Conservation (phyloP, 1,140 invertebrate genomes). For the Colletes latitarsis region DNA sequence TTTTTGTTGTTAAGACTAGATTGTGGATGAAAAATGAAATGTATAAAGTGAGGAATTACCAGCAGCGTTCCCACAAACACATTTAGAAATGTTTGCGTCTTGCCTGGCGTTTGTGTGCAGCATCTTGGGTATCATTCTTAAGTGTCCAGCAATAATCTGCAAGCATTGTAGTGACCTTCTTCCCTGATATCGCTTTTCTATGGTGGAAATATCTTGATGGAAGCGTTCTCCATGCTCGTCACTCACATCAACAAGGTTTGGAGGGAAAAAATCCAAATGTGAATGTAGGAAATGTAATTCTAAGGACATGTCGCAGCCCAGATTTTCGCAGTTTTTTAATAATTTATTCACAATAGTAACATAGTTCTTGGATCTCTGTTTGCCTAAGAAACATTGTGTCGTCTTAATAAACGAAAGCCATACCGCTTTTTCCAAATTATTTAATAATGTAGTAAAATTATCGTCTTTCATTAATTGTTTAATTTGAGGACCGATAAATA, state of each 20-base stretch:
- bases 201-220: not conserved
- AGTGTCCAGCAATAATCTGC: constrained; percentile 14
- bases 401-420: constrained; percentile 2
- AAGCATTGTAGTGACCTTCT: not conserved
- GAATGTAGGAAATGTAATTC: constrained; percentile 66
- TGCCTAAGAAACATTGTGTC: not conserved
- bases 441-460: not conserved
- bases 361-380: constrained; percentile 7
- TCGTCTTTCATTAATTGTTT: not conserved
- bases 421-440: not conserved
- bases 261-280: constrained; percentile 63
- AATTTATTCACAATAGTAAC: not conserved
- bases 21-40: too few relatives aligned
- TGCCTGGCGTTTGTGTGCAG: not conserved
- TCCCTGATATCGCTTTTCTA: not conserved
- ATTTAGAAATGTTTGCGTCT: too few relatives aligned
- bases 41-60: too few relatives aligned
- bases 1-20: too few relatives aligned
- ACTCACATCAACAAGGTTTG: constrained; percentile 53
- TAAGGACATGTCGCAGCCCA: not conserved
- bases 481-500: constrained; percentile 23
- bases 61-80: too few relatives aligned
- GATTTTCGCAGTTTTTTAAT: not conserved
- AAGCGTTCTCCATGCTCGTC: constrained; percentile 1
- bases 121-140: not conserved